A percentile compares a stretch with the other conserved stretches of the same genome.
These are phyloP conservation scores for Heliconius eleuchia DNA, from an alignment of 1,140 invertebrate species.

Conservation along the genomic window DNA sequence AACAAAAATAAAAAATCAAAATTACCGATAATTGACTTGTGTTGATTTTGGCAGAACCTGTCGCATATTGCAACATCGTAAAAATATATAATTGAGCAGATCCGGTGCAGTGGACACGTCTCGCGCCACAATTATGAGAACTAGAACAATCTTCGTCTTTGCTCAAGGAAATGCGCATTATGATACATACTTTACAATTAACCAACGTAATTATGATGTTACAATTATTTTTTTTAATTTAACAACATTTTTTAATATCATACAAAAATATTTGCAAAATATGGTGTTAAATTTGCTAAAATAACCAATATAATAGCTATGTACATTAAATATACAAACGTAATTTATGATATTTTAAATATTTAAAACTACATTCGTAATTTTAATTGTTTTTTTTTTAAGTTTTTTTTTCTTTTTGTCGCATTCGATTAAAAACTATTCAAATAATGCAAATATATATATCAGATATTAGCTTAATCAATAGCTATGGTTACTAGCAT, in stretches of 20 bases:
- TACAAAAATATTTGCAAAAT: background rate
- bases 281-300: no score
- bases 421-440: background rate
- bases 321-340: background rate
- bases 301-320: background rate
- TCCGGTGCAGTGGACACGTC: slow-evolving; percentile 51
- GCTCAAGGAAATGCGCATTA: slow-evolving; percentile 47
- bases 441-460: background rate
- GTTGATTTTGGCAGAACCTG: background rate
- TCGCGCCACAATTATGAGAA: slow-evolving; percentile 51
- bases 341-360: background rate
- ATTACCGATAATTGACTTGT: background rate
- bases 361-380: background rate
- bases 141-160: slow-evolving; percentile 50
- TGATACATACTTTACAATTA: slow-evolving; percentile 33
- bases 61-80: slow-evolving; percentile 6
- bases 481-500: no score
- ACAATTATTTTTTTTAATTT: background rate
- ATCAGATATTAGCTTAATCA: no score
- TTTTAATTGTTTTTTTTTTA: no score
- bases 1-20: background rate
- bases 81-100: slow-evolving; percentile 5
- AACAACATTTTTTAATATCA: background rate
- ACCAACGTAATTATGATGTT: slow-evolving; percentile 10
- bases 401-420: background rate